phyloP scores from a whole-genome alignment of 2,113 vertebrate genomes.

The Raphicerus campestris region DNA sequence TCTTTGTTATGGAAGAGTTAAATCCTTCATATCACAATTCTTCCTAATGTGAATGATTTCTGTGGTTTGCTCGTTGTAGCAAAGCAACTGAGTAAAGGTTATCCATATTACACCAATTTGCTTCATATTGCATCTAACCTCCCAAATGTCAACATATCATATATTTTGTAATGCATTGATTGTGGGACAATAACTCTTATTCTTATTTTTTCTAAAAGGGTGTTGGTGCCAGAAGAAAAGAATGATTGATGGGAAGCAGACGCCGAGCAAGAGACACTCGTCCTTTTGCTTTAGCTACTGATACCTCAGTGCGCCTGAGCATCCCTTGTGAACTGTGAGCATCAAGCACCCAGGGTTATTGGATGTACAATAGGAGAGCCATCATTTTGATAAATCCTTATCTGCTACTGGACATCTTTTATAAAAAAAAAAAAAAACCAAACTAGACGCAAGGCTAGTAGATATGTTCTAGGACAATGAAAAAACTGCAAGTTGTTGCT shows the following conservation, averaged over 20 bases:
- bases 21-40: constrained; percentile 71
- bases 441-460: constrained; percentile 38
- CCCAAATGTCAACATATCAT: constrained; percentile 80
- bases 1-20: constrained; percentile 72
- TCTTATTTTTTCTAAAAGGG: constrained; percentile 85
- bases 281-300: constrained; percentile 80
- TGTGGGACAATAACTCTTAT: constrained; percentile 82
- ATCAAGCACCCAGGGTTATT: constrained; percentile 74
- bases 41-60: constrained; percentile 67
- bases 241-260: constrained; percentile 88
- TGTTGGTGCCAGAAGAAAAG: constrained; percentile 82
- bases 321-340: constrained; percentile 68
- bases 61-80: constrained; percentile 61
- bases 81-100: constrained; percentile 72
- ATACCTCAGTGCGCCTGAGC: constrained; percentile 67
- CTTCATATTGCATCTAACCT: constrained; percentile 74
- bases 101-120: constrained; percentile 74
- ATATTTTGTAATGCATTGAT: constrained; percentile 77
- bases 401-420: constrained; percentile 69
- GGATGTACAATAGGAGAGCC: constrained; percentile 63
- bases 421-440: constrained; percentile 38
- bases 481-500: constrained; percentile 52
- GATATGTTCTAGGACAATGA: constrained; percentile 56
- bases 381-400: constrained; percentile 68
- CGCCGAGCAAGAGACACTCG: constrained; percentile 80